A percentile compares a stretch with the other conserved stretches of the same genome.
phyloP scores from a whole-genome alignment of 2,113 vertebrate genomes.

The Pristiophorus japonicus region DNA sequence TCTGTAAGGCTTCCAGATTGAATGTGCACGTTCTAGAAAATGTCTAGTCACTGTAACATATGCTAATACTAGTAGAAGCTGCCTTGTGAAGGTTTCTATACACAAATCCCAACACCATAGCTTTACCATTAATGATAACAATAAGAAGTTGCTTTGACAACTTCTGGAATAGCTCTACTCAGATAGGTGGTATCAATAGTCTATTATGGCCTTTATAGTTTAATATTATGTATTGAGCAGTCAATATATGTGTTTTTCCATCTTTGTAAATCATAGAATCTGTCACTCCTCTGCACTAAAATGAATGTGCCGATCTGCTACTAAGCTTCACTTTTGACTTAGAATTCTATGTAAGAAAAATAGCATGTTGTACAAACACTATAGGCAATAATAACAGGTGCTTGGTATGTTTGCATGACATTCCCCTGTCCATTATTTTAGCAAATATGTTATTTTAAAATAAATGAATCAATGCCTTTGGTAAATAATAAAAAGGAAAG shows the following conservation, averaged over 20 bases:
- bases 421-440: background rate
- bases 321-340: background rate
- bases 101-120: background rate
- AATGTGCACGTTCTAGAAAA: background rate
- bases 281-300: background rate
- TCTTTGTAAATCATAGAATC: background rate
- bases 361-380: background rate
- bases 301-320: background rate
- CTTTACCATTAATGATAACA: background rate
- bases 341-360: background rate
- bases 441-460: background rate
- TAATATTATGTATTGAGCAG: background rate
- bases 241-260: background rate
- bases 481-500: no score
- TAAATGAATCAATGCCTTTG: background rate
- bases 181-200: background rate
- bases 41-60: background rate
- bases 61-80: background rate
- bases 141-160: background rate
- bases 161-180: background rate
- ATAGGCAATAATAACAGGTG: background rate
- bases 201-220: background rate
- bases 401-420: background rate
- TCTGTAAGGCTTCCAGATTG: background rate
- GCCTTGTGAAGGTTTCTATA: background rate